Evolutionary conservation across 35 echinoderm and acorn worm species (phyloP), one percentile per base, ranked within the genome.

Genomic region (Heliocidaris tuberculata): DNA sequence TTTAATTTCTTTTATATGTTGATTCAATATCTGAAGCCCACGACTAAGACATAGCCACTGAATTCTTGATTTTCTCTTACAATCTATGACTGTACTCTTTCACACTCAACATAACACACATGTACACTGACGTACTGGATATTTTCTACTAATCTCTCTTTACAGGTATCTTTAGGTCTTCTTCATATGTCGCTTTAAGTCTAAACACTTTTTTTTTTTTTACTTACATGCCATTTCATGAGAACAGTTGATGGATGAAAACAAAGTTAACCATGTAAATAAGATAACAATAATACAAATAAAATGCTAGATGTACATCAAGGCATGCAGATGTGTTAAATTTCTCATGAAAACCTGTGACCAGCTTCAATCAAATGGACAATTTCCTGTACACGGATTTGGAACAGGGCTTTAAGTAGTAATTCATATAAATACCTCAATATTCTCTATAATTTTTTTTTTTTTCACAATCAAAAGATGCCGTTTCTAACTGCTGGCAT

Each of bases 221-320:
- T 89, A 48, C 87, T 89, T 89, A 47, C 65, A 78, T n/a, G 65
- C 65, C 65, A 78, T 78, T 93, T 49, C 50, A 31, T 32, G 21
- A 91, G 21, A 93, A 49, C 47, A 93, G 91, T 93, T 13, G 48
- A 91, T 91, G 47, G 47, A 93, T 49, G 91, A 93, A 93, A 93
- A 93, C 91, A 93, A 93, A 93, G 47, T 21, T 93, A 93, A 93
- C 91, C 50, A 89, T 78, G 65, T 89, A 32, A 89, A 89, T 32
- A 89, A 93, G 50, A 93, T 30, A 93, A 92, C 50, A 92, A 93
- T 13, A 15, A 93, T 93, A 93, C n/a, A 48, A 50, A 78, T 78
- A 78, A 89, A 47, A 93, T 19, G 50, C 91, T 93, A 93, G 91
- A 93, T 93, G 91, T 93, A 93, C 91, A 93, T 93, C 91, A 93